These are phyloP conservation scores for Crenichthys baileyi DNA, from an alignment of 2,797 vertebrate genomes.

Conservation along the genomic window DNA sequence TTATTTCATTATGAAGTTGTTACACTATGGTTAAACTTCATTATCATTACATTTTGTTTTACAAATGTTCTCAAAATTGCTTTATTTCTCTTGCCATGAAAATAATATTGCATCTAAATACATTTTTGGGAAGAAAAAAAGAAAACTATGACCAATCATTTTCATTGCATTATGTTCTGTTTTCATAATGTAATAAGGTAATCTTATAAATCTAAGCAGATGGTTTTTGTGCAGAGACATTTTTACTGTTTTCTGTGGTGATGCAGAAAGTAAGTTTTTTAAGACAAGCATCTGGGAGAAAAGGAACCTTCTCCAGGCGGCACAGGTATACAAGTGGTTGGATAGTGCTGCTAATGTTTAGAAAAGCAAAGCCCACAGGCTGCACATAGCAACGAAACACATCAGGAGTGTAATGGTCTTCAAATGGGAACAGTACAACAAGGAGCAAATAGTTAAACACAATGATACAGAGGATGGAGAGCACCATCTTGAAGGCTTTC, in stretches of 20 bases:
- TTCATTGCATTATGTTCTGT: background rate
- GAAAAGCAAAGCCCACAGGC: constrained; percentile 75
- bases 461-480: constrained; percentile 78
- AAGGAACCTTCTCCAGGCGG: constrained; percentile 78
- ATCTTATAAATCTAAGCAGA: constrained; percentile 15
- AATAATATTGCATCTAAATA: background rate
- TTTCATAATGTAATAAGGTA: background rate
- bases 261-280: constrained; percentile 51
- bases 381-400: constrained; percentile 81
- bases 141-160: background rate
- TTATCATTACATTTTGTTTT: background rate
- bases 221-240: constrained; percentile 10
- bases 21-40: background rate
- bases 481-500: constrained; percentile 82
- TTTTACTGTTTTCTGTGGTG: constrained; percentile 15
- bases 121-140: background rate
- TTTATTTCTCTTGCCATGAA: rapidly evolving
- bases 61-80: background rate
- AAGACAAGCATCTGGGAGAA: constrained; percentile 56
- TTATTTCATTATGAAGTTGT: background rate
- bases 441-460: constrained; percentile 80
- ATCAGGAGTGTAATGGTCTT: constrained; percentile 71
- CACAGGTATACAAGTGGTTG: constrained; percentile 80
- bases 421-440: constrained; percentile 80
- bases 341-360: constrained; percentile 84